Conservation (phyloP, 2,888 invertebrate species). For the Bembecia ichneumoniformis region DNA sequence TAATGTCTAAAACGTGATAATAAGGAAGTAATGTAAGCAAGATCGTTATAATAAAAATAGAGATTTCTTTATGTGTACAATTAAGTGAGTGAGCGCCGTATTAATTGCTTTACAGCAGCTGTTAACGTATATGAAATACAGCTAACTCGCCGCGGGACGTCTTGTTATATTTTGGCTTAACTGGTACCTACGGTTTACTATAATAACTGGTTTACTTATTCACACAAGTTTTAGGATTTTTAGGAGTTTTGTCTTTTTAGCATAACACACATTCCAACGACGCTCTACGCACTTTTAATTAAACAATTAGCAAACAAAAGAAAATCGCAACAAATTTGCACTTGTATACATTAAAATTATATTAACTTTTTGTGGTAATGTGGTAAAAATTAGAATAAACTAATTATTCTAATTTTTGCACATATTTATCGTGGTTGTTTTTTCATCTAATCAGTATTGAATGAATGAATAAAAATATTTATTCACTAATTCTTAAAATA, state of each 20-base stretch:
- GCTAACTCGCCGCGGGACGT: constrained; percentile 32
- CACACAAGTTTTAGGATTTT: background rate
- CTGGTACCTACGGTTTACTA: background rate
- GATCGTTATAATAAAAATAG: constrained; percentile 57
- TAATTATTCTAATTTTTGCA: no score
- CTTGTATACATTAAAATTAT: no score
- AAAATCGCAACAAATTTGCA: no score
- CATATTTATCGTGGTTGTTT: no score
- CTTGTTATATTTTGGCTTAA: constrained; percentile 25
- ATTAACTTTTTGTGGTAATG: no score
- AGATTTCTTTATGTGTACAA: constrained; percentile 62
- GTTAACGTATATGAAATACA: constrained; percentile 43
- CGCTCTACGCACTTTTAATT: no score
- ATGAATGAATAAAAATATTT: no score
- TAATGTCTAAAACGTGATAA: constrained; percentile 61
- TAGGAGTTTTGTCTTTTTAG: background rate
- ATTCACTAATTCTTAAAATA: no score
- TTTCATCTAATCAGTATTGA: no score
- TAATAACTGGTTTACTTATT: background rate
- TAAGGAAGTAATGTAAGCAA: constrained; percentile 65
- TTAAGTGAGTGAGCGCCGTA: constrained; percentile 51
- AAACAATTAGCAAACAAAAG: no score
- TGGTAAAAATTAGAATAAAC: no score
- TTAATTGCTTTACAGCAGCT: constrained; percentile 52
- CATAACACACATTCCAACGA: background rate